Evolutionary conservation across 2,113 vertebrate species (phyloP), one percentile per base, ranked within the genome.

Genomic region (Eptatretus burgeri): DNA sequence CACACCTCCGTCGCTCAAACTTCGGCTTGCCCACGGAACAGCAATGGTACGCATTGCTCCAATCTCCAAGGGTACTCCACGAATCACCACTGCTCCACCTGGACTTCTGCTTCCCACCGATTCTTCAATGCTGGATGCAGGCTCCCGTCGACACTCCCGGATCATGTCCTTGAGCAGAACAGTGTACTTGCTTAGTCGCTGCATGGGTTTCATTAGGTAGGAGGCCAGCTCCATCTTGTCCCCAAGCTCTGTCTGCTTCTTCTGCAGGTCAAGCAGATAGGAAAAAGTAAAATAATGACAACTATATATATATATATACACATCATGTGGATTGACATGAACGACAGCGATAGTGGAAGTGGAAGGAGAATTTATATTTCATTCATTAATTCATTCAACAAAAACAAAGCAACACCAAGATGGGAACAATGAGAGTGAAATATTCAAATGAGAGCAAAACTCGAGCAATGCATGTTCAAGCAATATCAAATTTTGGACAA

Each of bases 181-280:
- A 1, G 66, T 68, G 1, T 76, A 73, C 64, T 75, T 74, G 70
- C 72, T 72, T 69, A 74, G 67, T 10, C 71, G 67, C 69, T 73
- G 74, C 66, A 74, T 69, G 1, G 73, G 74, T 63, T 73, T 74
- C 65, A 76, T 67, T 11, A 76, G 66, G 67, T 75, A 76, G 63
- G 74, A 74, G 18, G 72, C 73, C 64, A 75, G 65, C 65, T 75
- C 72, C 74, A 73, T 73, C 66, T 70, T 76, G 63, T 75, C 72
- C 1, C 72, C 70, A 13, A 75, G 67, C 16, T 70, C 69, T 62
- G 52, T 51, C 66, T 74, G 74, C 68, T 74, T 73, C 56, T 67
- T 66, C 74, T 76, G 68, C 27, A 52, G 62, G 13, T 52, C 65
- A 5, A 63, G 49, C 65, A 49, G 63, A 17, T 49, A 5, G 56